Evolutionary conservation across 2,113 vertebrate species (phyloP), one percentile per base, ranked within the genome.

Genomic region (Passerina amoena): DNA sequence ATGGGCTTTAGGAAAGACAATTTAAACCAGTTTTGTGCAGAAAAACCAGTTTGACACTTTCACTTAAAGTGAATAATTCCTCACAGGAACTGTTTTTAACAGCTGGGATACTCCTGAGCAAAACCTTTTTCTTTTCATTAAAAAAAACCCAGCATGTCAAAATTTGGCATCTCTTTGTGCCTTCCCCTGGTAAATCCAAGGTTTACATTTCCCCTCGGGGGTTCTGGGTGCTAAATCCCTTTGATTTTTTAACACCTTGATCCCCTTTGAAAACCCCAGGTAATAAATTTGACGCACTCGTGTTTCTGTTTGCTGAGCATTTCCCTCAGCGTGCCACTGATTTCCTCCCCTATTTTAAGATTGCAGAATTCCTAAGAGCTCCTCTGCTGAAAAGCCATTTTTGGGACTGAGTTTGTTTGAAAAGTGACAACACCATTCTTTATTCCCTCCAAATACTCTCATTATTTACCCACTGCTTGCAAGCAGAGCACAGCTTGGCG

Each of bases 221-320:
- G 47, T 11, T 40, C 38, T 78, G n/a, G 63, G 44, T 77, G 64
- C 24, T 82, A 66, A 94, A 21, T 44, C 63, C 38, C 66, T 92
- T 91, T 90, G 87, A 73, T 87, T 87, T 83, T 91, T 65, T 80
- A 53, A 70, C 73, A 73, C 75, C 79, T 72, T 47, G n/a, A 65
- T 82, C 37, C 61, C 37, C 54, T 95, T 87, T 80, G 82, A 90
- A 80, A 82, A 77, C 42, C 35, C 38, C 61, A 72, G 45, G 38
- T 51, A 35, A 87, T 92, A 85, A 73, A 65, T 87, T 50, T 85
- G 28, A 47, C 54, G 31, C 56, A 8, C 59, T 82, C 63, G 1
- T 27, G 28, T 61, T 89, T 19, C 57, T 80, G 18, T 48, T 72
- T 92, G 87, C 50, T 63, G 38, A 91, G 38, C 28, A 42, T 65